phyloP scores from a whole-genome alignment of 2,888 invertebrate species.

The Cerceris ruficornis region DNA sequence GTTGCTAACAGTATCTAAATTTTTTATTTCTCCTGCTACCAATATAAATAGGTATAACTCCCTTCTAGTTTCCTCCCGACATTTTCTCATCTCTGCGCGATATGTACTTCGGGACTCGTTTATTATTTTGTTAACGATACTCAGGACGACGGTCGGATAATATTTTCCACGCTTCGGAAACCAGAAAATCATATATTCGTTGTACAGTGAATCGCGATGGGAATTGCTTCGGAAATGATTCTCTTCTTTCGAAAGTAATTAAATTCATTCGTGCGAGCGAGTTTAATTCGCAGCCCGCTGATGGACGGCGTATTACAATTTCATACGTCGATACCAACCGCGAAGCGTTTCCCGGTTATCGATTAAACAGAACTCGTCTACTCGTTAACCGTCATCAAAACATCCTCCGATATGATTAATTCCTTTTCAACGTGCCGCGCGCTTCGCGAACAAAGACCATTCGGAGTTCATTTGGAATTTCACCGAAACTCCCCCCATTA shows the following conservation, averaged over 20 bases:
- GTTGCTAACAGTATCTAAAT: too few species aligned
- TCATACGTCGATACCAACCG: constrained; percentile 5
- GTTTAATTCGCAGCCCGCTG: not conserved
- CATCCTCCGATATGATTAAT: constrained; percentile 43
- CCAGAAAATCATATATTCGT: too few species aligned
- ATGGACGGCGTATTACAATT: constrained; percentile 1
- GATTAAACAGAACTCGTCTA: constrained; percentile 30
- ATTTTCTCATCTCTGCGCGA: too few species aligned
- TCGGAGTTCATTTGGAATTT: constrained; percentile 24
- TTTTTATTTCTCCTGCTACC: too few species aligned
- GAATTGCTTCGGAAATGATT: too few species aligned
- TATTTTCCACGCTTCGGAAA: too few species aligned
- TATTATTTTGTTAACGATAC: too few species aligned
- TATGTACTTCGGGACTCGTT: too few species aligned
- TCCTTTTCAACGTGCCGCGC: constrained; percentile 24
- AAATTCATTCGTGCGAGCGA: constrained; percentile 9
- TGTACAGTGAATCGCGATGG: too few species aligned
- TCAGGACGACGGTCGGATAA: too few species aligned
- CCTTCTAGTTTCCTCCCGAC: too few species aligned
- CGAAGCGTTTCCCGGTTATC: constrained; percentile 26
- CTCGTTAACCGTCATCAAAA: constrained; percentile 40
- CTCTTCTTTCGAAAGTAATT: constrained; percentile 14
- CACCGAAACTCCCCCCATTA: constrained; percentile 14
- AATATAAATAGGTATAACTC: too few species aligned
- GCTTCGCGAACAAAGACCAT: constrained; percentile 5